Conservation (phyloP, 2,797 vertebrate genomes). For the Melanotaenia boesemani region DNA sequence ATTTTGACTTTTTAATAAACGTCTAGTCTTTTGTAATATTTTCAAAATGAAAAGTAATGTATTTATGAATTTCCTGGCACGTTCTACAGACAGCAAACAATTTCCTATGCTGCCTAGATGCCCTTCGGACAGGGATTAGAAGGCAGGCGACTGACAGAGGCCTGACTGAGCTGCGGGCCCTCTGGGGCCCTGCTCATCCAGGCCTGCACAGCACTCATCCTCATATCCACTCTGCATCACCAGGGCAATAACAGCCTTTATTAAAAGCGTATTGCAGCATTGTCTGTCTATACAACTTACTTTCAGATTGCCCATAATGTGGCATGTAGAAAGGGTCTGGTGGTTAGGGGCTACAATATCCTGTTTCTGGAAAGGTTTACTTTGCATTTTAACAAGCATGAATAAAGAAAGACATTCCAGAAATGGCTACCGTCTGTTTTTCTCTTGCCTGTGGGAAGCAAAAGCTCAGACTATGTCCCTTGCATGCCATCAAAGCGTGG, state of each 20-base stretch:
- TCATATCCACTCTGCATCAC: slow-evolving; percentile 81
- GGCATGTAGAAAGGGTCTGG: slow-evolving; percentile 75
- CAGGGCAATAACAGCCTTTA: slow-evolving; percentile 85
- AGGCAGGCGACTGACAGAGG: slow-evolving; percentile 80
- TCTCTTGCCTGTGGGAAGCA: slow-evolving; percentile 64
- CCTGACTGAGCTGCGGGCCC: slow-evolving; percentile 76
- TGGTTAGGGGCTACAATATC: slow-evolving; percentile 85
- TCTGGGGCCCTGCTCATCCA: slow-evolving; percentile 76
- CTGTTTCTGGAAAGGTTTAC: slow-evolving; percentile 85
- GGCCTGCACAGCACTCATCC: slow-evolving; percentile 73
- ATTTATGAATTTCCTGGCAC: slow-evolving; percentile 89
- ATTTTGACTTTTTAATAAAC: slow-evolving; percentile 86
- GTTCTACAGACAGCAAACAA: slow-evolving; percentile 86
- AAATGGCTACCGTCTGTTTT: slow-evolving; percentile 80
- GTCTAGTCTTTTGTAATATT: slow-evolving; percentile 83
- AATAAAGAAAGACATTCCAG: slow-evolving; percentile 86
- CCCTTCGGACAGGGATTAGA: slow-evolving; percentile 84
- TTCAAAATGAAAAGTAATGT: slow-evolving; percentile 86
- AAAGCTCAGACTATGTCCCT: slow-evolving; percentile 58
- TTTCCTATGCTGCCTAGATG: slow-evolving; percentile 83
- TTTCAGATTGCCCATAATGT: slow-evolving; percentile 79
- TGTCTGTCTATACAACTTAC: slow-evolving; percentile 76
- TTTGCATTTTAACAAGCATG: slow-evolving; percentile 86
- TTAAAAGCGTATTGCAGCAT: slow-evolving; percentile 84
- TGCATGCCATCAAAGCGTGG: slow-evolving; percentile 73